Evolutionary conservation across 2,113 vertebrate genomes (phyloP).

Genomic region (Pedetes capensis): DNA sequence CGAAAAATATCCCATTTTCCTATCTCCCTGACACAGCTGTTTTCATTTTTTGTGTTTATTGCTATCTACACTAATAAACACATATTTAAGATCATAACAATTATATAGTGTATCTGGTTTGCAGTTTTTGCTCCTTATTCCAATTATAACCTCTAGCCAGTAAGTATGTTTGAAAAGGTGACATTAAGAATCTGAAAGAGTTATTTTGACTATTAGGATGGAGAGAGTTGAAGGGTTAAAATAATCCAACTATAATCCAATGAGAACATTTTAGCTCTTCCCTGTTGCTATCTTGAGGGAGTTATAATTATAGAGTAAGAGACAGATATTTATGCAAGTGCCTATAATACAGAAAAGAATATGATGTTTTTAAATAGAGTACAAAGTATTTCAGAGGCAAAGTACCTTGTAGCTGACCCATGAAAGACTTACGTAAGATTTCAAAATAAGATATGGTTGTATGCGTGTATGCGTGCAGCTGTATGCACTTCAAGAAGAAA

Average conservation of each 20-base stretch:
- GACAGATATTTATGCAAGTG: conserved; percentile 10
- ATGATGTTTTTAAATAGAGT: not conserved
- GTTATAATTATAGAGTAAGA: conserved; percentile 51
- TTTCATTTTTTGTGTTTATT: not conserved
- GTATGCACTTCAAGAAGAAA: not conserved
- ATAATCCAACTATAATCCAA: conserved; percentile 3
- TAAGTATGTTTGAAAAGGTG: not conserved
- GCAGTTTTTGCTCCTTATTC: not conserved
- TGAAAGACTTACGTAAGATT: not conserved
- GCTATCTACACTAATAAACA: not conserved
- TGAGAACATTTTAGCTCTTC: not conserved
- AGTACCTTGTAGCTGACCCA: not conserved
- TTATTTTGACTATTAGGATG: conserved; percentile 3
- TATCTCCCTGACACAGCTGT: not conserved
- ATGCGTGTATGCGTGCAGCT: not conserved
- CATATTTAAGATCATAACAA: conserved; percentile 20
- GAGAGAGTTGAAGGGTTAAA: conserved; percentile 28
- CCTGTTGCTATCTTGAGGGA: conserved; percentile 3
- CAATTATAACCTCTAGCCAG: not conserved
- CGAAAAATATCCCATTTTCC: not conserved
- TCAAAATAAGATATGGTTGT: not conserved
- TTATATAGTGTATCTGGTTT: not conserved
- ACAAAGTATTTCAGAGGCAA: conserved; percentile 7
- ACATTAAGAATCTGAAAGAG: not conserved
- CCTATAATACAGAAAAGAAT: not conserved